These are phyloP conservation scores for Stenotaenia linearis DNA, from an alignment of 2,888 invertebrate species.

Conservation along the genomic window DNA sequence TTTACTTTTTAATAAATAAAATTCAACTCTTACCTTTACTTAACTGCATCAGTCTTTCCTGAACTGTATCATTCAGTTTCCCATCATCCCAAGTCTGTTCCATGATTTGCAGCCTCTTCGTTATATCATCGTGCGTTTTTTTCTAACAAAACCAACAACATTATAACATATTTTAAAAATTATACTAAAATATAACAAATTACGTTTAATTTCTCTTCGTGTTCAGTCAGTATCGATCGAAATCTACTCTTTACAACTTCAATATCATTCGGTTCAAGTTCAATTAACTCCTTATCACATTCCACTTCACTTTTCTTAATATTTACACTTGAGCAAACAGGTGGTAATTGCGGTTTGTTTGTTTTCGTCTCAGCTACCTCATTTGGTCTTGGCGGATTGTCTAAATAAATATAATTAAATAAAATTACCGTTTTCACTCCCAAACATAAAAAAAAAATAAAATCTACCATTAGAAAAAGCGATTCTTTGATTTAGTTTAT, in stretches of 20 bases:
- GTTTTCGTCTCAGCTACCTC: not conserved
- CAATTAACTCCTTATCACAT: not conserved
- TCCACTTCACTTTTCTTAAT: not conserved
- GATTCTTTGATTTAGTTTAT: not conserved
- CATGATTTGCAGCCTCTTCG: not conserved
- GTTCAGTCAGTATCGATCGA: not conserved
- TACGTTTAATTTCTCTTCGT: not conserved
- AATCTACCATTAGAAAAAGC: not conserved
- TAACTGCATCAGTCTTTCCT: not conserved
- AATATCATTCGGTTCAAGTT: not conserved
- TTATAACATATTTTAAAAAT: too few species aligned
- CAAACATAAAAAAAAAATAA: too few species aligned
- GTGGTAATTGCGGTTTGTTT: not conserved
- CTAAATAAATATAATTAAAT: not conserved
- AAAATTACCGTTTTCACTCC: too few species aligned
- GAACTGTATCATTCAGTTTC: not conserved
- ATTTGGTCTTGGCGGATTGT: not conserved
- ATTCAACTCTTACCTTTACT: conserved; percentile 7
- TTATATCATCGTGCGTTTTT: not conserved
- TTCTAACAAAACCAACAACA: too few species aligned
- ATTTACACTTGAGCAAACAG: not conserved
- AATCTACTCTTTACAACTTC: not conserved
- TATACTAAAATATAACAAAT: not conserved
- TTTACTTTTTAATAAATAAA: not conserved
- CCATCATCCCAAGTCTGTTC: not conserved